Base-by-base conservation (phyloP, 1,140 invertebrate species). In the Drosophila ogumai region DNA sequence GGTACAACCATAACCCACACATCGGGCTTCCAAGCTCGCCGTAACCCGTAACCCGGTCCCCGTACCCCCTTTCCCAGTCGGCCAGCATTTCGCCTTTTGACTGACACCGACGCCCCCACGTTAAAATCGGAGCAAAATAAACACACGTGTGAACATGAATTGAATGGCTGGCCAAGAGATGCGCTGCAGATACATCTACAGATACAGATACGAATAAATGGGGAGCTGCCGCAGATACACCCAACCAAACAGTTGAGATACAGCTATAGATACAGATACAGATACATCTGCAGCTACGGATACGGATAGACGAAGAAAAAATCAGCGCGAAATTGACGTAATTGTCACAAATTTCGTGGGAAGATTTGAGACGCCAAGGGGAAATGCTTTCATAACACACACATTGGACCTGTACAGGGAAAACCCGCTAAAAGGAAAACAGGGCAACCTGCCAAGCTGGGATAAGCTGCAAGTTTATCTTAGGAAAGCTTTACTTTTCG, bases 261-360 rank as follows among this genome's bases (percentile, higher is more conserved):
- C 50, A 32, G 28, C 25, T 13, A 60, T 38, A 43, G 57, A 61
- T 54, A 55, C 50, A 66, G 41, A 44, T 19, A 44, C 41, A 22
- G 63, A 40, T 40, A 41, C 47, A 47, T 28, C 15, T n/a, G 15
- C 47, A 47, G 44, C 19, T 36, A 9, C 50, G 19, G 55, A 25
- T 34, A 34, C 50, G 49, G 5, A 43, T 77, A 57, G 69, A 74
- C 82, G 60, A 73, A 65, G 67, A 66, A 84, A 72, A 87, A 87
- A 87, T 87, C 84, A 87, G 65, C 76, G 77, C 84, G 41, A 88
- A 87, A 88, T 87, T 88, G 80, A 87, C 84, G 84, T 88, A 87
- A 87, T 87, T 88, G 84, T 88, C 80, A 82, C 84, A 80, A 82
- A 74, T 87, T 88, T 77, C 54, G 50, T 79, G 50, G 68, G 32